A percentile compares a stretch with the other conserved stretches of the same genome.
phyloP scores from a whole-genome alignment of 2,113 vertebrate species.

The Nesogale talazaci region DNA sequence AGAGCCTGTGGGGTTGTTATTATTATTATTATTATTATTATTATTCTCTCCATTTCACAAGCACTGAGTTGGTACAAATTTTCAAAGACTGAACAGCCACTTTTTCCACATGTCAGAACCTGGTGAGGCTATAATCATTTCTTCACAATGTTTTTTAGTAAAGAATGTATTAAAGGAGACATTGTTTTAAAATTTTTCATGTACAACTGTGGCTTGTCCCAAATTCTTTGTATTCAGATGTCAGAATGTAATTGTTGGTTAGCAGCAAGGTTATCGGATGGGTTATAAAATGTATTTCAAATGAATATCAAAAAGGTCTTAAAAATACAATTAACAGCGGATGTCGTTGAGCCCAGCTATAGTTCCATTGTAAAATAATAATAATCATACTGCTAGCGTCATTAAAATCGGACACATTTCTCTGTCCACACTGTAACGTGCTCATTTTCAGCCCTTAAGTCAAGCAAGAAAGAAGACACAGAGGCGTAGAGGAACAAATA shows the following conservation, averaged over 20 bases:
- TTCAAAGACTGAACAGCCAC: constrained; percentile 62
- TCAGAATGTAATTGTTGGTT: constrained; percentile 76
- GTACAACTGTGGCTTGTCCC: constrained; percentile 74
- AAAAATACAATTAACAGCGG: constrained; percentile 56
- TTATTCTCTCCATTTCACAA: constrained; percentile 56
- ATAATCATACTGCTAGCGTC: constrained; percentile 8
- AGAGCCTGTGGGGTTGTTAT: background rate
- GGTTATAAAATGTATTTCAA: constrained; percentile 76
- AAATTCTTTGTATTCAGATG: constrained; percentile 79
- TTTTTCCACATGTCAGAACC: constrained; percentile 72
- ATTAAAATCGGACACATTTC: background rate
- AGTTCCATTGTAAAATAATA: background rate
- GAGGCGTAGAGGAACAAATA: background rate
- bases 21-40: constrained; percentile 38
- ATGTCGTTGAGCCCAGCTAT: constrained; percentile 50
- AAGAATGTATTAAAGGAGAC: constrained; percentile 75
- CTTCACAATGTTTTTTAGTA: constrained; percentile 74
- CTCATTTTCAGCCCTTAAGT: constrained; percentile 48
- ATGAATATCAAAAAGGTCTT: constrained; percentile 58
- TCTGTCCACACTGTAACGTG: background rate
- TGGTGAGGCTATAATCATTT: constrained; percentile 78
- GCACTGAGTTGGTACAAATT: constrained; percentile 64
- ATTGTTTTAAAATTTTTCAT: constrained; percentile 78
- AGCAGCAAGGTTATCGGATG: constrained; percentile 77
- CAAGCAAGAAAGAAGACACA: constrained; percentile 2